A percentile compares a stretch with the other conserved stretches of the same genome.
Evolutionary conservation across 2,113 vertebrate species (phyloP).

Genomic region (Centropus unirufus): DNA sequence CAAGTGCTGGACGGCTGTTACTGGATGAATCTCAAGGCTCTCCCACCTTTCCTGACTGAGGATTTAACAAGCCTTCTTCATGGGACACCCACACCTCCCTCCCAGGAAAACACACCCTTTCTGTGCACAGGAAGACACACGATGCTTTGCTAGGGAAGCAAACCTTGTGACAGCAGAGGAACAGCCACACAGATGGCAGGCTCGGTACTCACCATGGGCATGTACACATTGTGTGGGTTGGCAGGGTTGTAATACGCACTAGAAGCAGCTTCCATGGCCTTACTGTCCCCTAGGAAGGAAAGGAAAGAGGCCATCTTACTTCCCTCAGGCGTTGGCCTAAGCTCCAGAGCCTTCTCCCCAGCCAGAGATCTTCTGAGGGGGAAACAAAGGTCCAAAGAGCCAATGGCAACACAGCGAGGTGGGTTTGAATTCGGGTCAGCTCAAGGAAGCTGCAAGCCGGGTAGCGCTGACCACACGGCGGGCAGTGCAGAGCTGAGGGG

Average conservation of each 20-base stretch:
- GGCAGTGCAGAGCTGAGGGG: background rate
- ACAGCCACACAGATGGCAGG: background rate
- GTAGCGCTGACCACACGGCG: background rate
- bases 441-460: background rate
- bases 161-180: background rate
- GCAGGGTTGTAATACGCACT: slow-evolving; percentile 90
- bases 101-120: background rate
- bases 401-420: background rate
- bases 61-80: background rate
- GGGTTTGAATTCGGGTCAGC: background rate
- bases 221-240: slow-evolving; percentile 91
- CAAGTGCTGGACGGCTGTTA: background rate
- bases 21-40: background rate
- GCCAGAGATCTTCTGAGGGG: background rate
- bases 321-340: background rate
- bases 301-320: background rate
- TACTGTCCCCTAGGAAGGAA: slow-evolving; percentile 75
- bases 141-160: background rate
- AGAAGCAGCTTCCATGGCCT: slow-evolving; percentile 86
- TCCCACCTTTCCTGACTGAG: background rate
- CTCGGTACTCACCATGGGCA: slow-evolving; percentile 83
- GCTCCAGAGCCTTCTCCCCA: background rate
- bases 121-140: background rate
- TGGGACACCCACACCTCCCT: background rate
- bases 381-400: background rate